These are phyloP conservation scores for Parapristionchus giblindavisi DNA, from an alignment of 2,888 invertebrate genomes.

Conservation along the genomic window DNA sequence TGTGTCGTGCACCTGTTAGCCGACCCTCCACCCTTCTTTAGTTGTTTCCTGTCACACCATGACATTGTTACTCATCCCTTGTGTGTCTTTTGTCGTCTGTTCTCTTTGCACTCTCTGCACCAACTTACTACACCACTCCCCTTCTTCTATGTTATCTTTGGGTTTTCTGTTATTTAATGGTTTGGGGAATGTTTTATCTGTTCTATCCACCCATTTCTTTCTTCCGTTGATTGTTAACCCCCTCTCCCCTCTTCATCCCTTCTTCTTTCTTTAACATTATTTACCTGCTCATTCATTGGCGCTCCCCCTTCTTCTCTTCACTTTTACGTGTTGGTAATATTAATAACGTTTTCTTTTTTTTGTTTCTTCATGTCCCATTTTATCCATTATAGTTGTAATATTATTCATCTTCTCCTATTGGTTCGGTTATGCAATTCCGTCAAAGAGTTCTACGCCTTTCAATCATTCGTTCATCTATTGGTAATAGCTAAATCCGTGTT, in stretches of 20 bases:
- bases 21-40: background rate
- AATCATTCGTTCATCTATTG: background rate
- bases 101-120: conserved; percentile 31
- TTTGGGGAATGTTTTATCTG: conserved; percentile 32
- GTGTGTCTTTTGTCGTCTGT: conserved; percentile 23
- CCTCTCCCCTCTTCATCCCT: background rate
- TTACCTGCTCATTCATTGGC: conserved; percentile 2
- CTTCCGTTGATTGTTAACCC: background rate
- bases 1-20: background rate
- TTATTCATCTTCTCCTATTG: background rate
- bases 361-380: conserved; percentile 10
- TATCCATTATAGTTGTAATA: conserved; percentile 11
- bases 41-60: background rate
- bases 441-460: background rate
- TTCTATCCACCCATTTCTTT: conserved; percentile 2
- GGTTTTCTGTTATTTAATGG: conserved; percentile 35
- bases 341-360: background rate
- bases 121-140: conserved; percentile 2
- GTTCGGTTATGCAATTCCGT: background rate
- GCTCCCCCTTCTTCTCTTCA: too few relatives aligned
- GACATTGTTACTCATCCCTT: conserved; percentile 20
- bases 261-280: conserved; percentile 15
- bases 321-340: conserved; percentile 31
- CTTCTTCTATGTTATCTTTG: conserved; percentile 18
- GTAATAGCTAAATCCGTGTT: conserved; percentile 27